Conservation (phyloP, 2,797 vertebrate genomes). For the Mus spretus region DNA sequence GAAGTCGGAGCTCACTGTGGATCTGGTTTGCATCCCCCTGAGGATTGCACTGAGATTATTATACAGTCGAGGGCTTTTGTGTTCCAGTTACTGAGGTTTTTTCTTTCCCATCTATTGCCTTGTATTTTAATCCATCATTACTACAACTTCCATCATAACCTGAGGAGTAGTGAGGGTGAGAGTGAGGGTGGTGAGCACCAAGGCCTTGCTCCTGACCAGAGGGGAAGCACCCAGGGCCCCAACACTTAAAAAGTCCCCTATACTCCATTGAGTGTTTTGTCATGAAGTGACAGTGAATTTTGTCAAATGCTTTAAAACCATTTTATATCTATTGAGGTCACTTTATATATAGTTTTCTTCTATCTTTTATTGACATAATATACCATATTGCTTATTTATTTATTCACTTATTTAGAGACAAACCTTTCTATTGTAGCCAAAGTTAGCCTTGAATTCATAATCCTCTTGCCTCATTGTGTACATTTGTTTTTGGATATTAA, state of each 20-base stretch:
- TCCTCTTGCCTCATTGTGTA: not conserved
- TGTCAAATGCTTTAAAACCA: not conserved
- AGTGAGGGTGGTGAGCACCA: not conserved
- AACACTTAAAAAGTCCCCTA: not conserved
- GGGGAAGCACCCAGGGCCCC: not conserved
- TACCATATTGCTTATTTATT: conserved; percentile 7
- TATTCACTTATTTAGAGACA: not conserved
- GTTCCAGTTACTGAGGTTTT: conserved; percentile 40
- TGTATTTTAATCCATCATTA: conserved; percentile 39
- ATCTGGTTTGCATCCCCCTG: conserved; percentile 50
- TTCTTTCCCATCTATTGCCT: conserved; percentile 16
- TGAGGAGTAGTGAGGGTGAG: not conserved
- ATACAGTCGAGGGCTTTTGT: not conserved
- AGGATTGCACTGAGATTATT: conserved; percentile 30
- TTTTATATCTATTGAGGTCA: conserved; percentile 10
- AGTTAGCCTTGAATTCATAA: not conserved
- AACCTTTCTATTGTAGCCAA: not conserved
- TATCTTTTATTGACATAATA: conserved; percentile 45
- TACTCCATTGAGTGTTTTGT: conserved; percentile 10
- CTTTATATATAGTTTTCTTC: conserved; percentile 3
- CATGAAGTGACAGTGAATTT: not conserved
- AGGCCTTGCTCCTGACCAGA: conserved; percentile 28
- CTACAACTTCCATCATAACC: conserved; percentile 16
- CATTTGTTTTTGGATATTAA: conserved; percentile 48
- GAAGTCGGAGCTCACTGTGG: conserved; percentile 7